Conservation (phyloP, 1,140 invertebrate genomes). For the Lamellibrachia luymesi region DNA sequence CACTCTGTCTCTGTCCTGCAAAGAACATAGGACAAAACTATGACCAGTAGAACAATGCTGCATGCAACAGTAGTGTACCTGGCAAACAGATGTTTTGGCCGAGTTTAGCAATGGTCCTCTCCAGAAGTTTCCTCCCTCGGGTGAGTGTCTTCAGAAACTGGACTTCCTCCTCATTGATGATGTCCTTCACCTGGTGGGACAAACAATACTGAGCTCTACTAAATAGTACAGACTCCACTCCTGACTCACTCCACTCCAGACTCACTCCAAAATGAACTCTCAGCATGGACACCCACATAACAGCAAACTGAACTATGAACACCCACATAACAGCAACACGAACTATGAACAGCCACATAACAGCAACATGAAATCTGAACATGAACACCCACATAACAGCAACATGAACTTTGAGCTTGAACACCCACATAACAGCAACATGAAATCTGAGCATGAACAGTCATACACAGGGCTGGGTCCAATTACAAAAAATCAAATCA, state of each 20-base stretch:
- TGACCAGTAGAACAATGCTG: neutral
- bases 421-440: too few relatives aligned
- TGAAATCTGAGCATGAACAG: too few relatives aligned
- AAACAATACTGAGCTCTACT: constrained; percentile 12
- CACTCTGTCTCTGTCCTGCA: neutral
- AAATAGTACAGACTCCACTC: neutral
- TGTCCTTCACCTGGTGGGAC: constrained; percentile 64
- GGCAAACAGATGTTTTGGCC: constrained; percentile 66
- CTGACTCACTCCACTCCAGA: neutral
- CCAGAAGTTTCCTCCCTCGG: constrained; percentile 84
- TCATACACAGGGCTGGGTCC: too few relatives aligned
- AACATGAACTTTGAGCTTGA: too few relatives aligned
- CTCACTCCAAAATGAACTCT: neutral
- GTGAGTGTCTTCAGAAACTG: constrained; percentile 97
- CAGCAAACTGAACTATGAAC: too few relatives aligned
- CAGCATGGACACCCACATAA: too few relatives aligned
- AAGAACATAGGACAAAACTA: neutral
- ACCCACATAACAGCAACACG: too few relatives aligned
- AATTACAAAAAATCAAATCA: too few relatives aligned
- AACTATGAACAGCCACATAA: too few relatives aligned
- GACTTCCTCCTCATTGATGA: constrained; percentile 96
- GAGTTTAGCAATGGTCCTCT: constrained; percentile 86
- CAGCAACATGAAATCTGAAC: too few relatives aligned
- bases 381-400: too few relatives aligned
- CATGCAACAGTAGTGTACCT: constrained; percentile 45